These are phyloP conservation scores for Misgurnus anguillicaudatus DNA, from an alignment of 2,113 vertebrate genomes.

Conservation along the genomic window DNA sequence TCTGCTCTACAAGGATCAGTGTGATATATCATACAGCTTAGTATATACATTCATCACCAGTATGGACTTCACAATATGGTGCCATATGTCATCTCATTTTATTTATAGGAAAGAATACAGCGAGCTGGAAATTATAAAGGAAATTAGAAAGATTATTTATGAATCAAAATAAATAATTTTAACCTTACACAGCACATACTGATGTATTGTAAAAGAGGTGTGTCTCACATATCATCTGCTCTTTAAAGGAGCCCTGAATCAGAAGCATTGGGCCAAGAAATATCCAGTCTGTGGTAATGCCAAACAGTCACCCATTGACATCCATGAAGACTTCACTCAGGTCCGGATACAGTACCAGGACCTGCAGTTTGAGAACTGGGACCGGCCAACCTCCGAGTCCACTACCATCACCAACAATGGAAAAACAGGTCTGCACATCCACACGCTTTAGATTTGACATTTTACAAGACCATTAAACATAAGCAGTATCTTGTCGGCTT, in stretches of 20 bases:
- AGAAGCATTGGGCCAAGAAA: slow-evolving; percentile 89
- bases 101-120: neutral
- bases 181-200: no score
- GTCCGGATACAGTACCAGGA: slow-evolving; percentile 90
- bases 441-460: neutral
- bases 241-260: slow-evolving; percentile 84
- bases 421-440: slow-evolving; percentile 82
- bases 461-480: neutral
- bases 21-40: neutral
- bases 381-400: slow-evolving; percentile 76
- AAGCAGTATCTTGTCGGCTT: neutral
- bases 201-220: no score
- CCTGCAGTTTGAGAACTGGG: slow-evolving; percentile 89
- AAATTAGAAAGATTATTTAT: neutral
- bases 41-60: slow-evolving; percentile 9
- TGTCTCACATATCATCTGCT: neutral
- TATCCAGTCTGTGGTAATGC: slow-evolving; percentile 87
- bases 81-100: neutral
- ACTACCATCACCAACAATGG: slow-evolving; percentile 89
- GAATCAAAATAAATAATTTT: no score
- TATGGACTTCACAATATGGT: neutral
- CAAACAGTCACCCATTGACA: slow-evolving; percentile 93
- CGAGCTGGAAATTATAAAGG: neutral
- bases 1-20: slow-evolving; percentile 28
- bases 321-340: slow-evolving; percentile 91